Base-by-base conservation (phyloP, 2,797 vertebrate genomes). In the Gymnopithys bicolor region DNA sequence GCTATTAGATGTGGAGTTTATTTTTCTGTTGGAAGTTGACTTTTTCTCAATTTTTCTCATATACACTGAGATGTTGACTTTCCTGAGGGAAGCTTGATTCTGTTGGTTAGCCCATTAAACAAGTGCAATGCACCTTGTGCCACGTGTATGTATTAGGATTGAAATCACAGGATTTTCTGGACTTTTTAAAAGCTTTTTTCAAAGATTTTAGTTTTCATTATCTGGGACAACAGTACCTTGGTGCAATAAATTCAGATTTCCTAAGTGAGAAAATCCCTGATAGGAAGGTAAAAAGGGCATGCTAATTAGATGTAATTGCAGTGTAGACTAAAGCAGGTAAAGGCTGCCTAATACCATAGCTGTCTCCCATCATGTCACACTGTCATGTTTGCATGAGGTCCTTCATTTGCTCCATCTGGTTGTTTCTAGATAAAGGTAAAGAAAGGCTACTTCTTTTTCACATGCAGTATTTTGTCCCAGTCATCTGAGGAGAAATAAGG, bases 1-100 rank as follows among this genome's bases (percentile, higher is more conserved):
- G 69, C 80, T 88, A 63, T 73, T 89, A 92, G 94, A 81, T 71
- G 18, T 87, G 82, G 70, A 88, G 70, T 94, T 95, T 89, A 78
- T 92, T 96, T 94, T 93, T 95, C 81, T 55, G 32, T 94, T 93
- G 76, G 79, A 89, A 92, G 62, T 75, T 69, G 62, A 62, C 87
- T 89, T 93, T 90, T 95, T 67, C 69, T 70, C 55, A n/a, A 1
- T 95, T 89, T 92, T 94, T 51, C 37, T 81, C 46, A 33, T 0
- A 0, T 81, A 32, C 41, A 39, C 23, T 59, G 43, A 92, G 83
- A 88, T 56, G 35, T 71, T 91, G 87, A 45, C 66, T 93, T 87
- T 86, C 25, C 59, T 68, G 53, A 74, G 62, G 32, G 58, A 85
- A 71, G 35, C 28, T 71, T 30, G 33, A 71, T 86, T 67, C 43